Conservation (phyloP, 2,797 vertebrate genomes). For the Smutsia gigantea region DNA sequence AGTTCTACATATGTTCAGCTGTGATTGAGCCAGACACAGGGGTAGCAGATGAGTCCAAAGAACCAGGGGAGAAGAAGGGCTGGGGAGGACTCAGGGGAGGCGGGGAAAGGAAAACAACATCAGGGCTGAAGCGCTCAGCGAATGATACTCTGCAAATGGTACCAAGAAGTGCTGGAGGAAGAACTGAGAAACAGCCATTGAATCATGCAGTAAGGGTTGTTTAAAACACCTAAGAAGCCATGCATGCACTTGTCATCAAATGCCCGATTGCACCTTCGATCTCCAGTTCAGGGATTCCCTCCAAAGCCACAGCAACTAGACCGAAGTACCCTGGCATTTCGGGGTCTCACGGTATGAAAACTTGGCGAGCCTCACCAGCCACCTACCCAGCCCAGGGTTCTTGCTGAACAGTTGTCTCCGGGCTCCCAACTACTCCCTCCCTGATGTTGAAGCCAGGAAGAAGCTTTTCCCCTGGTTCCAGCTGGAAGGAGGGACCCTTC, state of each 20-base stretch:
- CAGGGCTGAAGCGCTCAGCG: background rate
- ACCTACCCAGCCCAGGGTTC: background rate
- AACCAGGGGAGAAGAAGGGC: too few relatives aligned
- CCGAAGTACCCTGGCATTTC: background rate
- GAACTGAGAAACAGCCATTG: background rate
- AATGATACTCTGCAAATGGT: background rate
- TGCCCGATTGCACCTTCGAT: background rate
- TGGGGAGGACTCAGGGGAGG: background rate
- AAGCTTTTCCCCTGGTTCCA: background rate
- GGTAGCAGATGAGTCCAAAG: background rate
- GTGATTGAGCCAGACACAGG: background rate
- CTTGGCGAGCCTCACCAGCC: background rate
- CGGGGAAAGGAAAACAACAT: fast-evolving
- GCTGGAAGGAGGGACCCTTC: background rate
- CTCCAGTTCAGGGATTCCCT: background rate
- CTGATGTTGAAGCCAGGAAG: background rate
- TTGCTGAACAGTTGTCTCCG: background rate
- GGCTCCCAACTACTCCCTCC: background rate
- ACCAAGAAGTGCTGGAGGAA: background rate
- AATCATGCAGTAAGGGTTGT: background rate
- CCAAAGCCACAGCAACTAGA: background rate
- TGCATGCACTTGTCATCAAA: fast-evolving
- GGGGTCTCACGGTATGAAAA: background rate
- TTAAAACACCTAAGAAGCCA: background rate
- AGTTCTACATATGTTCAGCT: fast-evolving